Conservation (phyloP, 2,797 vertebrate genomes). For the Coregonus sp. region DNA sequence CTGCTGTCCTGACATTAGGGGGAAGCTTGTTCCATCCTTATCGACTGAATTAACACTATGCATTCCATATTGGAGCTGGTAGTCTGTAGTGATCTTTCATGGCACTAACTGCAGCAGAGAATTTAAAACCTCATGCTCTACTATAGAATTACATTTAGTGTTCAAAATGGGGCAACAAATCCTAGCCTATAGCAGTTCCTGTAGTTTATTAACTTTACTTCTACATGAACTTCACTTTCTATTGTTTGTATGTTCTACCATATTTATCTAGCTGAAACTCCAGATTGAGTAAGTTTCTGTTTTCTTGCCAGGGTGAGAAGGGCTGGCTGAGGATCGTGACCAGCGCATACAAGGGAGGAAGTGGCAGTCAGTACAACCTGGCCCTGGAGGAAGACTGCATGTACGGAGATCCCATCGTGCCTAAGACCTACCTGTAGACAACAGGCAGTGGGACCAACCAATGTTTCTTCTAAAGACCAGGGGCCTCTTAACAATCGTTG, state of each 20-base stretch:
- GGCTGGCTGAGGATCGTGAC: slow-evolving; percentile 96
- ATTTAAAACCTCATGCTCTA: background rate
- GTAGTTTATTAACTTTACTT: background rate
- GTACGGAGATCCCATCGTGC: slow-evolving; percentile 85
- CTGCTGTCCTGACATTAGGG: no score
- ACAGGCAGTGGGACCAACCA: background rate
- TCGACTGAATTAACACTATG: no score
- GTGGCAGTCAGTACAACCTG: slow-evolving; percentile 86
- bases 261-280: background rate
- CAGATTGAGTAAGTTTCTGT: background rate
- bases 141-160: background rate
- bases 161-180: background rate
- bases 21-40: no score
- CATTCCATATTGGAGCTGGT: no score
- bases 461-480: slow-evolving; percentile 82
- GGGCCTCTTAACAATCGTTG: no score
- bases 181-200: background rate
- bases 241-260: background rate
- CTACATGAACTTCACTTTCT: background rate
- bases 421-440: slow-evolving; percentile 62
- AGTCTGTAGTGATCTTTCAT: background rate
- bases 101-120: background rate
- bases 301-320: slow-evolving; percentile 83
- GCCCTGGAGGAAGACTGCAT: slow-evolving; percentile 88
- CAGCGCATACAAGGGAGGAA: slow-evolving; percentile 88